Evolutionary conservation across 2,113 vertebrate species (phyloP), one percentile per base, ranked within the genome.

Genomic region (Catharus bicknelli): DNA sequence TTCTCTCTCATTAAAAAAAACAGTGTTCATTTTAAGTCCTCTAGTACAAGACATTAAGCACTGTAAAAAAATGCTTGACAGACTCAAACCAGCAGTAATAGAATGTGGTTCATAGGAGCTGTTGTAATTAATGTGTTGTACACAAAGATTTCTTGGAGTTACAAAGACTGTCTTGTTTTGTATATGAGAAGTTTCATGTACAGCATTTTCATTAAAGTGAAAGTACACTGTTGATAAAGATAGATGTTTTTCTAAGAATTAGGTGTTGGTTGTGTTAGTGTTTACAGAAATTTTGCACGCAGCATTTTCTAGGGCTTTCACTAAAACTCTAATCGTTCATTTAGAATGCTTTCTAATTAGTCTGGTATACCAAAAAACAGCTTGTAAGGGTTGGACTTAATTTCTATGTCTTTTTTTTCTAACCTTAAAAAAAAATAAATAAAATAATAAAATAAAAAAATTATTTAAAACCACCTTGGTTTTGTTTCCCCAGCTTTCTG

Each of bases 181-280:
- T 36, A 75, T 42, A 34, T 7, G 5, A 58, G 32, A 16, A 78
- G 81, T 68, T 85, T 79, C 40, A 29, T 14, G 6, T 27, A 17
- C 0, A 0, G 23, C 27, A 30, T 83, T 90, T 90, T 50, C 61
- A 57, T 85, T 89, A 73, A 89, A 94, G 87, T 73, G 91, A 89
- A 96, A 95, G 78, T 86, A 84, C 25, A 7, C 61, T 40, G n/a
- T 48, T 76, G 59, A 38, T 75, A 72, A 77, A 90, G 83, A 88
- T 66, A 92, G 30, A 58, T 78, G 50, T 64, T 89, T 96, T 92
- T 95, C 81, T 75, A 50, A 79, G 94, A 96, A 95, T 45, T 92
- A 84, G 91, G 90, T 94, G 95, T 92, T 95, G 84, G 66, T 90
- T 95, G 25, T 57, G 48, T 85, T 79, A 78, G 76, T 68, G 87